phyloP scores from a whole-genome alignment of 2,113 vertebrate genomes.

The Himantopus leucocephalus region DNA sequence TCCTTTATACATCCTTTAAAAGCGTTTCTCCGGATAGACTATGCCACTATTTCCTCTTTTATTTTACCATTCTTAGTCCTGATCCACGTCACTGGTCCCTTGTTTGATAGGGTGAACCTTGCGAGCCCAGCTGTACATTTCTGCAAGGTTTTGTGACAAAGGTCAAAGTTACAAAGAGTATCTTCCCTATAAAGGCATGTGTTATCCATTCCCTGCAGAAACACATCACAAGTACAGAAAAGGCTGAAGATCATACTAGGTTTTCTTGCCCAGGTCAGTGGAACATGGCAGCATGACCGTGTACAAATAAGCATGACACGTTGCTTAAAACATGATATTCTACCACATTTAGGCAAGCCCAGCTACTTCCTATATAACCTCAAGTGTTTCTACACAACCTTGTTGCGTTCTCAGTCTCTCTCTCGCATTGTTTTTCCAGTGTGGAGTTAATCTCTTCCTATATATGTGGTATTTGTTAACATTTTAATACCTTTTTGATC shows the following conservation, averaged over 20 bases:
- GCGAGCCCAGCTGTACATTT: not conserved
- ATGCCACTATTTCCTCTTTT: not conserved
- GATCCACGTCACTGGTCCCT: not conserved
- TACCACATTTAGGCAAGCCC: not conserved
- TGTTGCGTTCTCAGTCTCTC: not conserved
- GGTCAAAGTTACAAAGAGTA: not conserved
- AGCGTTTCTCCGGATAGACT: not conserved
- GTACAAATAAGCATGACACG: fast-evolving
- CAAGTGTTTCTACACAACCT: not conserved
- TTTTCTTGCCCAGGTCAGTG: conserved; percentile 12
- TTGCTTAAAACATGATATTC: not conserved
- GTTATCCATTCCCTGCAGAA: not conserved
- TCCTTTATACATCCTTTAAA: not conserved
- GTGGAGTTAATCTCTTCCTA: not conserved
- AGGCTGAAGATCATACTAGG: not conserved
- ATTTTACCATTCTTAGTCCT: not conserved
- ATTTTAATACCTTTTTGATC: not conserved
- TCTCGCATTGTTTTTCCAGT: not conserved
- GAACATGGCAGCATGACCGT: not conserved
- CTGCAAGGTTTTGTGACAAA: not conserved
- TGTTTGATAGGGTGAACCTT: not conserved
- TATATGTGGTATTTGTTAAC: not conserved
- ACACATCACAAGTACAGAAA: not conserved
- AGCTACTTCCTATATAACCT: not conserved
- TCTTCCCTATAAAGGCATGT: not conserved